phyloP scores from a whole-genome alignment of 2,113 vertebrate genomes.

The Phoenicopterus ruber region DNA sequence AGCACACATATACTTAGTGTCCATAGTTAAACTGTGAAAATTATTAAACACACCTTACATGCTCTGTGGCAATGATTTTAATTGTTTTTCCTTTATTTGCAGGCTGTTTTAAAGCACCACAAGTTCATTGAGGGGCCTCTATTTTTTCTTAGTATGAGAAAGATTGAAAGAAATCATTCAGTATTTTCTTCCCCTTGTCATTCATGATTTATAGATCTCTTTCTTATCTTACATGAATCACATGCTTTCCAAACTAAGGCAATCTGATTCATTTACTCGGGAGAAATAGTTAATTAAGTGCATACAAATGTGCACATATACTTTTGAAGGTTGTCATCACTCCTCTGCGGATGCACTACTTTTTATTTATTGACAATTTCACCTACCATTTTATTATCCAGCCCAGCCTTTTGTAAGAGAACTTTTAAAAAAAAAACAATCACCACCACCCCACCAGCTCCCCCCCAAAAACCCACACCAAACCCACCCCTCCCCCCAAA shows the following conservation, averaged over 20 bases:
- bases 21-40: neutral
- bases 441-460: too few species aligned
- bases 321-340: neutral
- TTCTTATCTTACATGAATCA: neutral
- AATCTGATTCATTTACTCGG: neutral
- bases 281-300: neutral
- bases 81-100: neutral
- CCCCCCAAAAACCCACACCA: too few species aligned
- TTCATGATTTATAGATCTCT: neutral
- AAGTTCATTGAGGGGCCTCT: rapidly evolving
- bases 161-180: neutral
- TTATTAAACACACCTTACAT: too few species aligned
- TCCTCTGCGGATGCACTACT: neutral
- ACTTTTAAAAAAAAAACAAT: neutral
- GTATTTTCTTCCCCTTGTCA: neutral
- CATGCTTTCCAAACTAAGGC: neutral
- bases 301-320: neutral
- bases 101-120: neutral
- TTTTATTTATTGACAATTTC: neutral
- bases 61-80: too few species aligned
- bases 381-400: neutral
- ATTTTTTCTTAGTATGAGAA: neutral
- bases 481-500: too few species aligned
- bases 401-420: neutral
- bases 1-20: neutral